Evolutionary conservation across 2,113 vertebrate species (phyloP).

Genomic region (Strigops habroptila): DNA sequence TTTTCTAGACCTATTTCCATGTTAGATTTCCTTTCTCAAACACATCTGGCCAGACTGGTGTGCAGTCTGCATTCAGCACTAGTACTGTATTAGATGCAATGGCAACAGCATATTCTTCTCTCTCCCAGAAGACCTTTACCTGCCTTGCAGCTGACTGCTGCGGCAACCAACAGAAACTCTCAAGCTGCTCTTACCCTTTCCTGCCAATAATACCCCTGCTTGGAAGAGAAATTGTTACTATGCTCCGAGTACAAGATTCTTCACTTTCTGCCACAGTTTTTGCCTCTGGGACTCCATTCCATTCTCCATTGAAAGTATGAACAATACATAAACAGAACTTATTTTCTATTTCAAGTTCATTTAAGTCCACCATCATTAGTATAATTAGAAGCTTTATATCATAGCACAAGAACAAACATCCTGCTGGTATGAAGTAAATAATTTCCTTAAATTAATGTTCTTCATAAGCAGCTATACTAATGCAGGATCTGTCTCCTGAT

Average conservation of each 20-base stretch:
- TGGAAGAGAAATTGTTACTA: background rate
- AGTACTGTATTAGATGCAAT: background rate
- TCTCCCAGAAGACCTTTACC: background rate
- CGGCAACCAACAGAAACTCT: background rate
- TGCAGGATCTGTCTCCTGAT: background rate
- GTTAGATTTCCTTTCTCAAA: background rate
- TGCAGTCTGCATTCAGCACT: background rate
- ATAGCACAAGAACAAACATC: background rate
- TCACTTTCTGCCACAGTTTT: background rate
- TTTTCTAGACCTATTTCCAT: background rate
- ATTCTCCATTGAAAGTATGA: slow-evolving; percentile 14
- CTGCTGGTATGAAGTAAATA: background rate
- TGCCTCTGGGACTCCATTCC: background rate
- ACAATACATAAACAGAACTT: slow-evolving; percentile 21
- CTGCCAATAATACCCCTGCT: background rate
- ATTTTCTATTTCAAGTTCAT: background rate
- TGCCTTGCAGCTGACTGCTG: background rate
- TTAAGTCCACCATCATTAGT: slow-evolving; percentile 18
- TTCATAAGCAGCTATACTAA: background rate
- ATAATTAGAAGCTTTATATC: background rate
- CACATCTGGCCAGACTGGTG: background rate
- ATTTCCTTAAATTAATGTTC: background rate
- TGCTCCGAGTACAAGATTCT: background rate
- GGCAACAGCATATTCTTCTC: background rate
- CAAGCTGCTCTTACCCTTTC: background rate